phyloP scores from a whole-genome alignment of 2,888 invertebrate species.

The Melinopterus prodromus region DNA sequence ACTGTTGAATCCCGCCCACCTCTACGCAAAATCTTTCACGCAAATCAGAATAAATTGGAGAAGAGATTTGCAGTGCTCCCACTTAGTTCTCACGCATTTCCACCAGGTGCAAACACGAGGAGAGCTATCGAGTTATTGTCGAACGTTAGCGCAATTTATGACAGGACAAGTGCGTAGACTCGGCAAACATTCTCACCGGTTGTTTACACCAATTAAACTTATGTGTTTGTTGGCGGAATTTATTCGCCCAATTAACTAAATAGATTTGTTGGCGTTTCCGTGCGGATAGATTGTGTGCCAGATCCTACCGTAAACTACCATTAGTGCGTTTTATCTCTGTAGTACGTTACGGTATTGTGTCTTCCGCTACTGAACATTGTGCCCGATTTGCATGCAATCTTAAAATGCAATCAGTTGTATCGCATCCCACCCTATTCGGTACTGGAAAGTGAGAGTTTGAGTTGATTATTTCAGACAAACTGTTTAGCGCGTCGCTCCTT shows the following conservation, averaged over 20 bases:
- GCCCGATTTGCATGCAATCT: conserved; percentile 21
- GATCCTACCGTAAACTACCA: conserved; percentile 15
- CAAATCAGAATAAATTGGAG: not conserved
- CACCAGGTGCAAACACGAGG: conserved; percentile 4
- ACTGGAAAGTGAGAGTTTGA: conserved; percentile 7
- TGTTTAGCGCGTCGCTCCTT: conserved; percentile 5
- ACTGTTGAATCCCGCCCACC: not conserved
- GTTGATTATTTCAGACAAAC: conserved; percentile 15
- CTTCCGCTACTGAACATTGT: conserved; percentile 11
- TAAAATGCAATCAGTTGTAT: conserved; percentile 11
- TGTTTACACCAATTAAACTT: conserved; percentile 19
- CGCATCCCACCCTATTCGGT: conserved; percentile 11
- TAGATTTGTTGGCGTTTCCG: conserved; percentile 25
- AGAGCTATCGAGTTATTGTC: conserved; percentile 4
- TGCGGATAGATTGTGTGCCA: conserved; percentile 5
- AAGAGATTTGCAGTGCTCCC: not conserved
- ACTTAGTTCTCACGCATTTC: not conserved
- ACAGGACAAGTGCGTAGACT: not conserved
- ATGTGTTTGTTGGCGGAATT: conserved; percentile 20
- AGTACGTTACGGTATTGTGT: conserved; percentile 19
- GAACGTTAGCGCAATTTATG: conserved; percentile 4
- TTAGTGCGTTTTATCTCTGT: conserved; percentile 17
- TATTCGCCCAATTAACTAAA: conserved; percentile 22
- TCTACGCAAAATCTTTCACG: not conserved
- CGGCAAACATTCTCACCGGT: conserved; percentile 4